phyloP scores from a whole-genome alignment of 2,113 vertebrate species.

The Tiliqua scincoides region DNA sequence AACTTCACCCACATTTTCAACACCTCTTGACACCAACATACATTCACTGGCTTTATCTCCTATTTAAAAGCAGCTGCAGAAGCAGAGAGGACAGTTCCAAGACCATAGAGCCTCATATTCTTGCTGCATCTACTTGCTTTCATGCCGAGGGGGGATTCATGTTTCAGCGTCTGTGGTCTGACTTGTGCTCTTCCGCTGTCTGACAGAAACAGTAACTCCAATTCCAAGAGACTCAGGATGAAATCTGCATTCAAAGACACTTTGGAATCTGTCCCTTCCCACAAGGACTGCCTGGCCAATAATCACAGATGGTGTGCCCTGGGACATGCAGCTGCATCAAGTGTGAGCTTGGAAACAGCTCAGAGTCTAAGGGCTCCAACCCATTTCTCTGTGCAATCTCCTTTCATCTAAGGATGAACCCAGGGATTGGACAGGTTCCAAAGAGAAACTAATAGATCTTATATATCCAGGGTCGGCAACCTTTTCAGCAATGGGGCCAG shows the following conservation, averaged over 20 bases:
- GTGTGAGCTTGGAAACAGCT: not conserved
- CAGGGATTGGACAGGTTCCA: not conserved
- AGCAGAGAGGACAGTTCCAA: not conserved
- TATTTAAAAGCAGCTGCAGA: not conserved
- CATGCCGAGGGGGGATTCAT: not conserved
- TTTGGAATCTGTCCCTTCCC: not conserved
- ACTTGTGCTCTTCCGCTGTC: not conserved
- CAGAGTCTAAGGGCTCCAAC: not conserved
- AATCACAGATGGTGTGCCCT: not conserved
- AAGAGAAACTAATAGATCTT: not conserved
- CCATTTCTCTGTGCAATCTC: not conserved
- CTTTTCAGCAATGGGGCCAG: too few relatives aligned
- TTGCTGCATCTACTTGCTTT: not conserved
- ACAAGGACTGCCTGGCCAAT: not conserved
- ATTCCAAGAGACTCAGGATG: not conserved
- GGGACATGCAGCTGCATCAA: not conserved
- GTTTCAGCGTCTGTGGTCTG: not conserved
- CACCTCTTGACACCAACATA: not conserved
- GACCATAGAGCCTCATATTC: not conserved
- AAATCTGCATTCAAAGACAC: not conserved
- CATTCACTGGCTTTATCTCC: not conserved
- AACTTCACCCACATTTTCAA: not conserved
- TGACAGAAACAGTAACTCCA: not conserved
- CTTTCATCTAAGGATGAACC: not conserved
- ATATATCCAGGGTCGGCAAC: too few relatives aligned